Evolutionary conservation across 2,113 vertebrate genomes (phyloP).

Genomic region (Lagenorhynchus albirostris): DNA sequence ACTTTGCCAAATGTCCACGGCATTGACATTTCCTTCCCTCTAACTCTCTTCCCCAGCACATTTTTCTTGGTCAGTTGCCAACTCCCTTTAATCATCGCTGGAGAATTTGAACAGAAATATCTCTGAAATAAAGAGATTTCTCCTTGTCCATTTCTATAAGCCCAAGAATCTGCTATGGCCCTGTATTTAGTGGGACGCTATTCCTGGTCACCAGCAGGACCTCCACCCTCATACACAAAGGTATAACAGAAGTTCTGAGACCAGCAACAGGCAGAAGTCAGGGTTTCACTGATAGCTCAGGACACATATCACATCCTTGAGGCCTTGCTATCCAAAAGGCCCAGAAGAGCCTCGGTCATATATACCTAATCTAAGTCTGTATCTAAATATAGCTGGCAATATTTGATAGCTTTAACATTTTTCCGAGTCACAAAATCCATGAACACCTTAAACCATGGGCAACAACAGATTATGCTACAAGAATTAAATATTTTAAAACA

Average conservation of each 20-base stretch:
- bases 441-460: background rate
- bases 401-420: background rate
- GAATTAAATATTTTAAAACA: background rate
- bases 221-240: background rate
- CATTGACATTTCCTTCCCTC: background rate
- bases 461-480: background rate
- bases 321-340: background rate
- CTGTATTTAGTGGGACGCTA: background rate
- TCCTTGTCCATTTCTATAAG: background rate
- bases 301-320: background rate
- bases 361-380: background rate
- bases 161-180: background rate
- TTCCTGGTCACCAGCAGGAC: background rate
- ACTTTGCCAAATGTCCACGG: background rate
- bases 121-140: background rate
- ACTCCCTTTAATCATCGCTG: background rate
- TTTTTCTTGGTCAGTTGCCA: background rate
- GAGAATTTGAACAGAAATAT: background rate
- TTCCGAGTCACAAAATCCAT: conserved; percentile 22
- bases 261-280: background rate
- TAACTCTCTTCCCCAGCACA: background rate
- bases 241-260: background rate
- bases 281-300: background rate
- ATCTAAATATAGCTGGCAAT: conserved; percentile 16
- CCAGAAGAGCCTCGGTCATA: background rate